These are phyloP conservation scores for Drosophila quadrilineata DNA, from an alignment of 1,140 invertebrate species.

Conservation along the genomic window DNA sequence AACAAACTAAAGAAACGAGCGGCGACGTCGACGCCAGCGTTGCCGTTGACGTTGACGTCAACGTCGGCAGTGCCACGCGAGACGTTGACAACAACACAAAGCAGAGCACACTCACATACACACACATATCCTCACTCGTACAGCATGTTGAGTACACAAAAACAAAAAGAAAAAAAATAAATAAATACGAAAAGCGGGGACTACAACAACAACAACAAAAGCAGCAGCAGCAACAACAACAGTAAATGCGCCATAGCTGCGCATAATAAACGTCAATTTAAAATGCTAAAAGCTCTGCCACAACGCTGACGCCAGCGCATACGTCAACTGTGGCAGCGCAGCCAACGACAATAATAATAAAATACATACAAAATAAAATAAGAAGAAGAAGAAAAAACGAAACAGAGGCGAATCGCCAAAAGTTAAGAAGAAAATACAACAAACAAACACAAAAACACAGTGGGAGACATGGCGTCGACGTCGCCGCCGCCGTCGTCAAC, in stretches of 20 bases:
- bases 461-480: conserved; percentile 35
- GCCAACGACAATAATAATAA: conserved; percentile 71
- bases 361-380: conserved; percentile 42
- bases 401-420: conserved; percentile 68
- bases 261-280: conserved; percentile 79
- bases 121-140: too few relatives aligned
- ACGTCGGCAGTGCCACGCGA: conserved; percentile 30
- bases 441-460: conserved; percentile 39
- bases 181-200: conserved; percentile 3
- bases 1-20: conserved; percentile 75
- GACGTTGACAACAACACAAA: conserved; percentile 52
- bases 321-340: conserved; percentile 24
- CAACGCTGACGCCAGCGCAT: neutral
- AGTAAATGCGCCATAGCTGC: conserved; percentile 31
- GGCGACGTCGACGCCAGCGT: conserved; percentile 6
- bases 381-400: too few relatives aligned
- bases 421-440: conserved; percentile 74
- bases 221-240: conserved; percentile 24
- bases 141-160: conserved; percentile 65
- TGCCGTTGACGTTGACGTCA: conserved; percentile 33
- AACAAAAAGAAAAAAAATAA: conserved; percentile 40
- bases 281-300: conserved; percentile 70
- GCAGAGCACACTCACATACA: too few relatives aligned
- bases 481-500: conserved; percentile 9
- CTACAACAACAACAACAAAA: conserved; percentile 20